phyloP scores from a whole-genome alignment of 2,888 invertebrate genomes.

The Drosophila melanosoma region DNA sequence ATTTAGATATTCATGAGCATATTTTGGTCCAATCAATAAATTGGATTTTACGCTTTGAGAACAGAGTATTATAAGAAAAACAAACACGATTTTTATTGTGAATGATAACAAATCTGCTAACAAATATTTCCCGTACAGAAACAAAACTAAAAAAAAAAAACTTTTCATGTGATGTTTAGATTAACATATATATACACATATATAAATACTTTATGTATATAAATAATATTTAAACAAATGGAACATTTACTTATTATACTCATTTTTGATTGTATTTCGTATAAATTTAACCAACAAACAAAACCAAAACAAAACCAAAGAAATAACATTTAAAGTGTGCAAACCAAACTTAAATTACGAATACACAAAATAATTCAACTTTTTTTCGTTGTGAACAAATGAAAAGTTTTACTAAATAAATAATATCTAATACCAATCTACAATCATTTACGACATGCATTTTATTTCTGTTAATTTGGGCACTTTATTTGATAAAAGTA shows the following conservation, averaged over 20 bases:
- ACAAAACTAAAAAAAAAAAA: conserved; percentile 51
- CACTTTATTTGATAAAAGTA: neutral
- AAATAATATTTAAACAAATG: conserved; percentile 30
- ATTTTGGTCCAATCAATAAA: neutral
- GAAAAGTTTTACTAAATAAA: conserved; percentile 55
- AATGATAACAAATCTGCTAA: conserved; percentile 44
- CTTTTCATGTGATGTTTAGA: conserved; percentile 82
- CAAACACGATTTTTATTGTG: conserved; percentile 33
- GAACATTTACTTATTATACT: conserved; percentile 63
- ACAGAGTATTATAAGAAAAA: neutral
- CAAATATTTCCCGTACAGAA: conserved; percentile 49
- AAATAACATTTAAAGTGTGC: conserved; percentile 16
- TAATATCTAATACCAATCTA: conserved; percentile 49
- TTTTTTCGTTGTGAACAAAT: conserved; percentile 61
- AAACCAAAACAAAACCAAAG: neutral
- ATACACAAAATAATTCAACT: conserved; percentile 62
- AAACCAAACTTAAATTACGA: conserved; percentile 39
- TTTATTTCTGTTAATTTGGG: neutral
- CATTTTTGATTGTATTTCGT: conserved; percentile 64
- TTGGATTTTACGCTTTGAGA: neutral
- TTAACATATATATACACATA: conserved; percentile 45
- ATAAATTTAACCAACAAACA: conserved; percentile 35
- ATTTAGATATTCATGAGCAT: neutral
- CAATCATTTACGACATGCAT: neutral
- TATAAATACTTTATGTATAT: conserved; percentile 35